Base-by-base conservation (phyloP, 2,888 invertebrate genomes). In the Trachelus iudaicus region DNA sequence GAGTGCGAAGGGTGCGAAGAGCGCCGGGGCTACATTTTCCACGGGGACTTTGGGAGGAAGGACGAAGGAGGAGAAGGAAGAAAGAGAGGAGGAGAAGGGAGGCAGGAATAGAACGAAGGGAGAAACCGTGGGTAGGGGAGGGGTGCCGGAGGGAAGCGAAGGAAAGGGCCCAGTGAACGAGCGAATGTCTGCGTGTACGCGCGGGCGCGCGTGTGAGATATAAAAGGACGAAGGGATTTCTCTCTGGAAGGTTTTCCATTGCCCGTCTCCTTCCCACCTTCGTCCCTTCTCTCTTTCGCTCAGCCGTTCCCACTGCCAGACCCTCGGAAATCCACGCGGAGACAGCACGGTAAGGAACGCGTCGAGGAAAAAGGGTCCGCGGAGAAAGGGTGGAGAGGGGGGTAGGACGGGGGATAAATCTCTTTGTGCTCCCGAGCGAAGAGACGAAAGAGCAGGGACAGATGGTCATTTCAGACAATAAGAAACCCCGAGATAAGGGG, bases 401-500 rank as follows among this genome's bases (percentile, higher is more conserved):
- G 80, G 76, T 84, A 78, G 85, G 83, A 87, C 81, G 83, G 82
- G 85, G 85, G 84, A 85, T 85, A 84, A 87, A 73, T 85, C 86
- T 86, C 88, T 88, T 89, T 90, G 89, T 89, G 87, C 69, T 83
- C 85, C 80, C 77, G 84, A 85, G 83, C 87, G 87, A 89, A 90
- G 90, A 90, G 90, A 90, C 89, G 88, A 90, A 89, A 90, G 89
- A 89, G 87, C 88, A 86, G 89, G 87, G 91, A 91, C 91, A 91
- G 91, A 91, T 91, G 91, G 91, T 89, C 89, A 89, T 90, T 91
- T 89, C 89, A 90, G 90, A 91, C 91, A 91, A 91, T 90, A 90
- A 91, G 91, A 90, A 91, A 91, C 90, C 91, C 88, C 86, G 89
- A 90, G 91, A 91, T 90, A 91, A 90, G 90, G 89, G 90, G 89